A percentile compares a stretch with the other conserved stretches of the same genome.
Conservation (phyloP, 2,113 vertebrate species). For the Eptatretus burgeri region DNA sequence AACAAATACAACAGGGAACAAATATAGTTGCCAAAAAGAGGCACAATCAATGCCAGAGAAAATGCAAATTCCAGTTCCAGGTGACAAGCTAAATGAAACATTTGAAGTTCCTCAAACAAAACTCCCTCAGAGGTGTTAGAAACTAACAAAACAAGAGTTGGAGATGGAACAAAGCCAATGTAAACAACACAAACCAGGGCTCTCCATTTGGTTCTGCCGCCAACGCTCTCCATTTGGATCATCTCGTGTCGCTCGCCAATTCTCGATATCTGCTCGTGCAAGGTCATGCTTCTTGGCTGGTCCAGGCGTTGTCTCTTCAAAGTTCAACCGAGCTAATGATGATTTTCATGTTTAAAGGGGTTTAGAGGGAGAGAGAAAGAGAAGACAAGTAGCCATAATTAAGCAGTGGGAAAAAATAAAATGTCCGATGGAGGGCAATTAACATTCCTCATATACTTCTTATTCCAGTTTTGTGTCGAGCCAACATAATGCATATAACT, state of each 20-base stretch:
- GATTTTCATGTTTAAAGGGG: too few relatives aligned
- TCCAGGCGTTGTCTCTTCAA: conserved; percentile 34
- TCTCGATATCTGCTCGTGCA: conserved; percentile 74
- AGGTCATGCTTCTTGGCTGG: conserved; percentile 63
- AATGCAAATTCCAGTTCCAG: conserved; percentile 12
- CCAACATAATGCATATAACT: too few relatives aligned
- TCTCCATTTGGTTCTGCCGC: conserved; percentile 60
- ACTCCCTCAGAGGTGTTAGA: too few relatives aligned
- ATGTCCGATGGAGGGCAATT: neutral
- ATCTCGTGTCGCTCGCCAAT: conserved; percentile 69
- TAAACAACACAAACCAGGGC: too few relatives aligned
- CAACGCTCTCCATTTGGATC: conserved; percentile 80
- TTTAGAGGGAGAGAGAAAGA: too few relatives aligned
- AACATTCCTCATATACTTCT: too few relatives aligned
- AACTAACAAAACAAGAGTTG: too few relatives aligned
- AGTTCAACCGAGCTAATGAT: conserved; percentile 64
- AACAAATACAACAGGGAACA: conserved; percentile 14
- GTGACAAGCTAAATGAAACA: conserved; percentile 12
- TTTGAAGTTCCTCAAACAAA: too few relatives aligned
- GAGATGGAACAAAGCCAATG: too few relatives aligned
- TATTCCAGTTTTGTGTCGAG: too few relatives aligned
- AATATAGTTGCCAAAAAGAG: conserved; percentile 14
- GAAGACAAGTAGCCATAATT: neutral
- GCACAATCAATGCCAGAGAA: conserved; percentile 12
- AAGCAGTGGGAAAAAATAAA: neutral